Percentiles rank a stretch among this genome's conserved stretches.
Conservation (phyloP, 2,888 invertebrate species). For the Nemurella pictetii region DNA sequence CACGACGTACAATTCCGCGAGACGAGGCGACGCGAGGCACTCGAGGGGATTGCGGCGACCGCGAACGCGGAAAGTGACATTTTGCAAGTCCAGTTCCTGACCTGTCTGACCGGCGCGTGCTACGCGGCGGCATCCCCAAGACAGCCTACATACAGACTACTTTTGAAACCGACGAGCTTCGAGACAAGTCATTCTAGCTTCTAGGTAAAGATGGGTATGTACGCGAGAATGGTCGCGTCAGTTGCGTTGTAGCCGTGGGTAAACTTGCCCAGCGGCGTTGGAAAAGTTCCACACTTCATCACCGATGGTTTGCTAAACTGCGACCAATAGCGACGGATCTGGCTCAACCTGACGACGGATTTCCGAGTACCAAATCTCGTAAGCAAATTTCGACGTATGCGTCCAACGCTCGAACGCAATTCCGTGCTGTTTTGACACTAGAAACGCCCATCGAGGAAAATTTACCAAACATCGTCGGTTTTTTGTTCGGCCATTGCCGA, state of each 20-base stretch:
- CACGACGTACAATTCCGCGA: too few species aligned
- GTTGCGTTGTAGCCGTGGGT: neutral
- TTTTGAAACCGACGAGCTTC: neutral
- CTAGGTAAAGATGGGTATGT: neutral
- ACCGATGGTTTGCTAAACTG: neutral
- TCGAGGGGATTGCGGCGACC: neutral
- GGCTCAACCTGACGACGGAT: too few species aligned
- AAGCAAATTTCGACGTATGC: neutral
- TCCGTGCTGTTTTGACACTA: neutral
- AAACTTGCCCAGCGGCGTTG: neutral
- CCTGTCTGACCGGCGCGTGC: neutral
- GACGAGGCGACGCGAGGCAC: too few species aligned
- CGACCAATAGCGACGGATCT: too few species aligned
- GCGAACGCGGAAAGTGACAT: neutral
- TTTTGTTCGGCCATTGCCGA: too few species aligned
- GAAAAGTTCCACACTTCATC: neutral
- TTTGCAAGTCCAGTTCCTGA: neutral
- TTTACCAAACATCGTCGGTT: neutral
- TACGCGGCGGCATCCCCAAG: neutral
- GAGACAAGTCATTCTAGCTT: neutral
- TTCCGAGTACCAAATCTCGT: neutral
- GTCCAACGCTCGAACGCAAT: neutral
- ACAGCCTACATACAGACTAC: neutral
- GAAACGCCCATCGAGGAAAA: neutral
- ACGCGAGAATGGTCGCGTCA: neutral